These are phyloP conservation scores for Pseudolaguvia tuberculata DNA, from an alignment of 2,113 vertebrate genomes.

Conservation along the genomic window DNA sequence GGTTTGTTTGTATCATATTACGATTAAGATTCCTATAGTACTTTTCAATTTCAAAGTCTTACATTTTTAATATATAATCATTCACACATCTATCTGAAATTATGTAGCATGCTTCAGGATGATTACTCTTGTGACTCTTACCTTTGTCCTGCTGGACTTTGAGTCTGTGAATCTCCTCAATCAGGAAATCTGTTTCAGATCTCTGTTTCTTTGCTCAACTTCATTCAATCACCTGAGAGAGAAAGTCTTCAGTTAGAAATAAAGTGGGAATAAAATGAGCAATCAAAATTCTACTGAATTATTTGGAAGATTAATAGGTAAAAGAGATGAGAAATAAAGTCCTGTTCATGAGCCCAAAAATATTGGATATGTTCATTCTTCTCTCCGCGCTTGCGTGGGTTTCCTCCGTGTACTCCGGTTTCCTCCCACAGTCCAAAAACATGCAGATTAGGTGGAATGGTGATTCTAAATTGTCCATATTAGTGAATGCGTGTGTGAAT, in stretches of 20 bases:
- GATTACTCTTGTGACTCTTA: constrained; percentile 42
- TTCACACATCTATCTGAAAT: no score
- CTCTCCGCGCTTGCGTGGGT: no score
- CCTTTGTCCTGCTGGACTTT: constrained; percentile 52
- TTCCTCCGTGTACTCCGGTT: no score
- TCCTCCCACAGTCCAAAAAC: no score
- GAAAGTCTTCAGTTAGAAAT: constrained; percentile 27
- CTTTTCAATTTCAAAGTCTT: not conserved
- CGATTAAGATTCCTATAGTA: no score
- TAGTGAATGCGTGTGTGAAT: no score
- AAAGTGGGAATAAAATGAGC: not conserved
- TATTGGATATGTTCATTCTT: not conserved
- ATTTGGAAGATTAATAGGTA: not conserved
- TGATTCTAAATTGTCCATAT: no score
- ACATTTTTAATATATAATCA: no score
- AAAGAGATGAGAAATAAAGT: not conserved
- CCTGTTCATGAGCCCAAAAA: not conserved
- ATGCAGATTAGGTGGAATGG: no score
- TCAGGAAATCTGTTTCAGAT: constrained; percentile 57
- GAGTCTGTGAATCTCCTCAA: constrained; percentile 52
- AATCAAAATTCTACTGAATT: not conserved
- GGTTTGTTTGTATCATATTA: not conserved
- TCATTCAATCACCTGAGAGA: constrained; percentile 64
- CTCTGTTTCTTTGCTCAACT: constrained; percentile 53
- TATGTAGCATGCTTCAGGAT: not conserved